Percentiles rank a stretch among this genome's conserved stretches.
Conservation (phyloP, 2,113 vertebrate species). For the Syngnathus scovelli region DNA sequence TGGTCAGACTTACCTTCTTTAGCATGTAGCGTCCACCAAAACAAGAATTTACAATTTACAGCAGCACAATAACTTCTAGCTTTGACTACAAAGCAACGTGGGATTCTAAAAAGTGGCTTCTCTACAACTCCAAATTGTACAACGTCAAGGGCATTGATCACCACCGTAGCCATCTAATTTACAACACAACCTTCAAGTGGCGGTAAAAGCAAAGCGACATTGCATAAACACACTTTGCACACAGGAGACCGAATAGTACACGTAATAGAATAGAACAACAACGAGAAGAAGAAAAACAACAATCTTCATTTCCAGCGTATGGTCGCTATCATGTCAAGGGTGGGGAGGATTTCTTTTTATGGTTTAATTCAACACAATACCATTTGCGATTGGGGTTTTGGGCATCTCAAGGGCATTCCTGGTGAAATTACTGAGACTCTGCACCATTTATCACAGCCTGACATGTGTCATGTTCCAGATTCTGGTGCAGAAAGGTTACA, state of each 20-base stretch:
- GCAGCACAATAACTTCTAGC: too few relatives aligned
- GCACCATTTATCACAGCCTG: slow-evolving; percentile 99
- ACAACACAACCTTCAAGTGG: not conserved
- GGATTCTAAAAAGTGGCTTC: not conserved
- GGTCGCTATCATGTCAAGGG: slow-evolving; percentile 63
- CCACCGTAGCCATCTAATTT: not conserved
- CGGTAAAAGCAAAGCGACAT: not conserved
- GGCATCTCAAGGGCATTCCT: slow-evolving; percentile 99
- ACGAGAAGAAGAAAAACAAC: slow-evolving; percentile 20
- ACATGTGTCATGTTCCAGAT: slow-evolving; percentile 99
- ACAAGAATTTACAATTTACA: too few relatives aligned
- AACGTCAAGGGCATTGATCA: not conserved
- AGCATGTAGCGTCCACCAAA: too few relatives aligned
- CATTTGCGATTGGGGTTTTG: slow-evolving; percentile 97
- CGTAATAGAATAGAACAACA: slow-evolving; percentile 19
- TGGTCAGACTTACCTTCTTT: too few relatives aligned
- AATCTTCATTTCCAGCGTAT: slow-evolving; percentile 40
- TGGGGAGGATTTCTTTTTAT: slow-evolving; percentile 80
- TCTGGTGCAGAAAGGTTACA: slow-evolving; percentile 96
- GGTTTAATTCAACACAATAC: slow-evolving; percentile 99
- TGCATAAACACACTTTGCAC: slow-evolving; percentile 10
- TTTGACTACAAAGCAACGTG: too few relatives aligned
- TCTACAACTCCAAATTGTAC: not conserved
- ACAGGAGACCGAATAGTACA: slow-evolving; percentile 19
- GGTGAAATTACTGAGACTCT: slow-evolving; percentile 99